Conservation (phyloP, 2,113 vertebrate genomes). For the Python bivittatus region DNA sequence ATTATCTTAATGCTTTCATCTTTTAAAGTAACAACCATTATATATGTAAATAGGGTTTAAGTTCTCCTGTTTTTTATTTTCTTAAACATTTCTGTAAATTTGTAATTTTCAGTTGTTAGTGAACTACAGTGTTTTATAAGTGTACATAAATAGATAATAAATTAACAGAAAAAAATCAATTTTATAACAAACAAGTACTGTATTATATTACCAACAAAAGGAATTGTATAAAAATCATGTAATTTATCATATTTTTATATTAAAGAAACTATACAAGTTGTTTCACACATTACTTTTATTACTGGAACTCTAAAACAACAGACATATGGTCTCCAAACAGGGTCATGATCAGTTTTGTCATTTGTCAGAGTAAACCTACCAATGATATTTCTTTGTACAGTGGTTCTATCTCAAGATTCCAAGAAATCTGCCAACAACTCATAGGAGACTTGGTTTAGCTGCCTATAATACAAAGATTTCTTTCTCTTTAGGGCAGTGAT, state of each 20-base stretch:
- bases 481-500: background rate
- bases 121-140: background rate
- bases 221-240: background rate
- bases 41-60: background rate
- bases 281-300: slow-evolving; percentile 19
- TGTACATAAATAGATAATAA: background rate
- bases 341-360: background rate
- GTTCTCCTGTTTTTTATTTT: background rate
- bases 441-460: slow-evolving; percentile 20
- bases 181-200: background rate
- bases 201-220: background rate
- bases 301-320: background rate
- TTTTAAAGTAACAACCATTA: background rate
- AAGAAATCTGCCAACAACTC: background rate
- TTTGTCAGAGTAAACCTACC: background rate
- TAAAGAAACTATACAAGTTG: background rate
- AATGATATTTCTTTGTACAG: background rate
- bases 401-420: background rate
- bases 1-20: background rate
- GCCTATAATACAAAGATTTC: background rate
- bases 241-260: background rate
- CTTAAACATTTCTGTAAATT: background rate
- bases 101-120: background rate
- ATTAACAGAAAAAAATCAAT: background rate
- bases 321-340: background rate